Percentiles rank a stretch among this genome's conserved stretches.
Conservation (phyloP, 2,888 invertebrate genomes). For the Isotomurus palustris region DNA sequence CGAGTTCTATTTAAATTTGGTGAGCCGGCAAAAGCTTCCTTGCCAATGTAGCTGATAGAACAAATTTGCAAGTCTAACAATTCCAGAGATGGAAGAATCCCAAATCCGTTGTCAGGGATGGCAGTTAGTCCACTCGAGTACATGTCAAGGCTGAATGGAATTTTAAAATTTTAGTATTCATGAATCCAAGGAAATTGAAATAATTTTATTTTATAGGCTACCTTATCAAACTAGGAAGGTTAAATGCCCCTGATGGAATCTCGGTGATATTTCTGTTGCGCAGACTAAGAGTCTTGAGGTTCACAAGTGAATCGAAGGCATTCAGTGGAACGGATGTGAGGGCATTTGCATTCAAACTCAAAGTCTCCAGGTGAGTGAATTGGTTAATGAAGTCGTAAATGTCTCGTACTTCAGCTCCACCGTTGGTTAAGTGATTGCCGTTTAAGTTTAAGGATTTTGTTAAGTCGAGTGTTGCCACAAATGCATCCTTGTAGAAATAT, state of each 20-base stretch:
- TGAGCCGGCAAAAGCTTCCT: background rate
- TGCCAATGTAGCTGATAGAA: background rate
- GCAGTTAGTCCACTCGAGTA: no score
- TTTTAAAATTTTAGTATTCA: no score
- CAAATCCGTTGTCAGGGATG: background rate
- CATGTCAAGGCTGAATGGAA: no score
- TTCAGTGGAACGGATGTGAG: background rate
- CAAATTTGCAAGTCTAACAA: background rate
- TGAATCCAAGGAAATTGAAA: no score
- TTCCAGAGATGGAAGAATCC: background rate
- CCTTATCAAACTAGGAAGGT: no score
- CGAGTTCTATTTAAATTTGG: background rate
- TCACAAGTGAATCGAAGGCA: background rate
- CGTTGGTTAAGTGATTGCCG: background rate
- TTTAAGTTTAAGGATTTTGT: background rate
- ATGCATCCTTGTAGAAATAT: constrained; percentile 4
- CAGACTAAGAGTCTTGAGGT: background rate
- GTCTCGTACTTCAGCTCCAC: background rate
- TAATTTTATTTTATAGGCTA: no score
- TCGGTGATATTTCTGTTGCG: no score
- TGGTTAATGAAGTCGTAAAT: constrained; percentile 5
- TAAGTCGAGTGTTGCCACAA: background rate
- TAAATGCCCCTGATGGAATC: no score
- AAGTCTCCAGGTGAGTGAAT: background rate
- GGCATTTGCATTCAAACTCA: background rate